Conservation (phyloP, 2,888 invertebrate species). For the Caenorhabditis wallacei region DNA sequence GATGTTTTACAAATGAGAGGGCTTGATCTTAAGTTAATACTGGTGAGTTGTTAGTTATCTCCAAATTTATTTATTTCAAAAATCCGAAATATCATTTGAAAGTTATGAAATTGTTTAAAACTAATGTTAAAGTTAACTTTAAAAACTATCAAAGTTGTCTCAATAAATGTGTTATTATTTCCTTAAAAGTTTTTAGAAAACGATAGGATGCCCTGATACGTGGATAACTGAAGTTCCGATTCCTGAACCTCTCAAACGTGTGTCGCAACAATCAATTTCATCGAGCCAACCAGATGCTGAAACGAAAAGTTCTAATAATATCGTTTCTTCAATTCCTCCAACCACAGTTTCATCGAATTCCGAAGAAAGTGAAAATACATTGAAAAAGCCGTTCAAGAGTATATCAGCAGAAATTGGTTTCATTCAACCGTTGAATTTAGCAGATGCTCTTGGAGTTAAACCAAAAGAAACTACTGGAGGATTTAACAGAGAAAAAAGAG, state of each 20-base stretch:
- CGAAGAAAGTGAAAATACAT: neutral
- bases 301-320: neutral
- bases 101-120: too few species aligned
- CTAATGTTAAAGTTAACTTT: too few species aligned
- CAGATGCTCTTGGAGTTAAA: neutral
- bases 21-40: conserved; percentile 24
- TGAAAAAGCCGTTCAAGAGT: conserved; percentile 42
- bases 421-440: neutral
- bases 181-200: conserved; percentile 12
- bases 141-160: too few species aligned
- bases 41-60: conserved; percentile 19
- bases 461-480: too few species aligned
- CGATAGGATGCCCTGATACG: conserved; percentile 5
- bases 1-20: conserved; percentile 24
- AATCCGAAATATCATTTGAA: too few species aligned
- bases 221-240: conserved; percentile 35
- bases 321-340: neutral
- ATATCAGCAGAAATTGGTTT: conserved; percentile 42
- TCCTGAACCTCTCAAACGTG: neutral
- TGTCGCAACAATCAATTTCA: neutral
- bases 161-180: too few species aligned
- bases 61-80: too few species aligned
- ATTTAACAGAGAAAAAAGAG: neutral
- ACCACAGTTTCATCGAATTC: neutral
- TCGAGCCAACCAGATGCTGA: neutral